phyloP scores from a whole-genome alignment of 2,888 invertebrate genomes.

The Phyto melanocephala region DNA sequence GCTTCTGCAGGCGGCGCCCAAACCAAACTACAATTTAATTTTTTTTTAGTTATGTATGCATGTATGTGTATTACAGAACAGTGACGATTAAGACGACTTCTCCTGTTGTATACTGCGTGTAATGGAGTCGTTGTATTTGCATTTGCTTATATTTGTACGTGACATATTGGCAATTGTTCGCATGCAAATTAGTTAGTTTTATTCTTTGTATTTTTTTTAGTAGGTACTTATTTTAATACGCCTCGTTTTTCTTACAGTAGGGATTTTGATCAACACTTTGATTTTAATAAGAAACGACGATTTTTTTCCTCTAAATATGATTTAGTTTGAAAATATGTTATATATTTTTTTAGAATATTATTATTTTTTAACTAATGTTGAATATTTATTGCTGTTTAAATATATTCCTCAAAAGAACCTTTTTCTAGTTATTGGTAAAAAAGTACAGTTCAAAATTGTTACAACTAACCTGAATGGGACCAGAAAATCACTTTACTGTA shows the following conservation, averaged over 20 bases:
- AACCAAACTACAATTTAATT: slow-evolving; percentile 56
- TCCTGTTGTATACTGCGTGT: slow-evolving; percentile 19
- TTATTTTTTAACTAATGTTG: no score
- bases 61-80: slow-evolving; percentile 20
- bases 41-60: slow-evolving; percentile 47
- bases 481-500: no score
- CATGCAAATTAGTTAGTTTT: slow-evolving; percentile 62
- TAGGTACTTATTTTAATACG: neutral
- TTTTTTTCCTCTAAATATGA: neutral
- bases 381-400: no score
- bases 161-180: slow-evolving; percentile 66
- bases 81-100: slow-evolving; percentile 7
- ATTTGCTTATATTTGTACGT: slow-evolving; percentile 63
- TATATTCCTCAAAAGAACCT: no score
- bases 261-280: slow-evolving; percentile 22
- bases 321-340: neutral
- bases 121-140: slow-evolving; percentile 45
- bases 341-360: neutral
- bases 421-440: no score
- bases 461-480: no score
- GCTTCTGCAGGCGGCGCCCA: slow-evolving; percentile 60
- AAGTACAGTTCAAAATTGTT: no score
- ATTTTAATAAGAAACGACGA: neutral
- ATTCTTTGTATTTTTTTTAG: neutral
- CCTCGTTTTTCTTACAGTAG: neutral